Conservation (phyloP, 35 echinoderm and acorn worm genomes). For the Heliocidaris erythrogramma region DNA sequence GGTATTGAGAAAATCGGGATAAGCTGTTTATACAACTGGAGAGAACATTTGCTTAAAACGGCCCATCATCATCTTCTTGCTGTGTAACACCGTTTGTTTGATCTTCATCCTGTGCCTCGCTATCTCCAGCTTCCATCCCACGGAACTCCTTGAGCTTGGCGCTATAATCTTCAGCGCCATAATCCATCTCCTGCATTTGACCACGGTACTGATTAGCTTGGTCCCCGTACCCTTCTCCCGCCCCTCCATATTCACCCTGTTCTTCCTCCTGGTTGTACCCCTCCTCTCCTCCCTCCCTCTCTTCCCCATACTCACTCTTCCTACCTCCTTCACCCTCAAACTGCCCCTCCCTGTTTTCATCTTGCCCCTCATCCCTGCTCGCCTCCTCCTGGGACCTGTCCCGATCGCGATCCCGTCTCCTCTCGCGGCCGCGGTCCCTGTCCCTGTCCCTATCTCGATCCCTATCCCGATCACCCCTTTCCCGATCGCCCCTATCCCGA, state of each 20-base stretch:
- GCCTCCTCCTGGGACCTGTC: background rate
- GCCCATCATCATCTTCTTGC: background rate
- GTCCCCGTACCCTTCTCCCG: background rate
- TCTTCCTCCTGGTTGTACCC: background rate
- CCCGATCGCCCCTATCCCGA: background rate
- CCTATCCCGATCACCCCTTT: background rate
- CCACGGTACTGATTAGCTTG: background rate
- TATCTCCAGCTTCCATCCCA: background rate
- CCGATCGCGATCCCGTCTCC: background rate
- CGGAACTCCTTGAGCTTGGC: background rate
- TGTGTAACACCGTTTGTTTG: background rate
- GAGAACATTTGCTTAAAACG: too few species aligned
- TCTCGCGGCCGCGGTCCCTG: background rate
- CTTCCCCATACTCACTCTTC: background rate
- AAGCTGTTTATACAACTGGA: too few species aligned
- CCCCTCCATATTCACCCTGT: background rate
- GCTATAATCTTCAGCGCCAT: background rate
- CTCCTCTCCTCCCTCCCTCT: background rate
- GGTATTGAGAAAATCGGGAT: background rate
- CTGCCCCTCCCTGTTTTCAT: background rate
- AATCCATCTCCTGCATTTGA: background rate
- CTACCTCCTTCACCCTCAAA: background rate
- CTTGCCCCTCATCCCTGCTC: background rate
- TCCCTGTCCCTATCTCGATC: constrained; percentile 1
- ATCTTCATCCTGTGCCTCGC: background rate